Evolutionary conservation across 2,113 vertebrate species (phyloP).

Genomic region (Verasper variegatus): DNA sequence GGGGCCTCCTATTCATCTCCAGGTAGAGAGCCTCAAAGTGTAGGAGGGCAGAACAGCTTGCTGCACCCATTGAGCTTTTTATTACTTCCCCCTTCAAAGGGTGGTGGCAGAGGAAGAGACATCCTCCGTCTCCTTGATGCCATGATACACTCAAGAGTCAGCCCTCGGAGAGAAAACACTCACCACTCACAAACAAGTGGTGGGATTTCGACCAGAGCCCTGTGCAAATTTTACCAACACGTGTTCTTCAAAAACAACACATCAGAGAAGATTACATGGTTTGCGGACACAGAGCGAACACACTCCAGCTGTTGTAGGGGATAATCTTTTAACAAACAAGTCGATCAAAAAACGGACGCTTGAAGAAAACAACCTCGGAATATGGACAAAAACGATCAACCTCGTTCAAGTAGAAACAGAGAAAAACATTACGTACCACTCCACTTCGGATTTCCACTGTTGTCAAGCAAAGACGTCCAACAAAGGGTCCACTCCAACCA

Average conservation of each 20-base stretch:
- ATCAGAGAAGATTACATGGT: conserved; percentile 60
- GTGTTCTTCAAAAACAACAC: conserved; percentile 53
- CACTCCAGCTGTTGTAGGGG: conserved; percentile 46
- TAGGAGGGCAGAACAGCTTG: conserved; percentile 78
- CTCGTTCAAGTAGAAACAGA: background rate
- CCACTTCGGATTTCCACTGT: background rate
- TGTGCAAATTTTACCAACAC: conserved; percentile 47
- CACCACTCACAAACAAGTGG: conserved; percentile 51
- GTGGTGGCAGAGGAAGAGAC: conserved; percentile 72
- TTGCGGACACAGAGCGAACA: conserved; percentile 21
- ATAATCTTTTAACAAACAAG: conserved; percentile 67
- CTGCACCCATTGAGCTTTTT: conserved; percentile 83
- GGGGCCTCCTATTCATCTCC: conserved; percentile 83
- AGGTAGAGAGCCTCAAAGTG: conserved; percentile 82
- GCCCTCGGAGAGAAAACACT: conserved; percentile 42
- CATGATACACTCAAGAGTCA: conserved; percentile 64
- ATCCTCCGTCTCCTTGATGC: conserved; percentile 72
- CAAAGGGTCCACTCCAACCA: conserved; percentile 51
- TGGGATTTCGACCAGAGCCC: conserved; percentile 45
- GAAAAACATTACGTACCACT: background rate
- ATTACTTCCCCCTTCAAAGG: conserved; percentile 80
- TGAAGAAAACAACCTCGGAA: conserved; percentile 37
- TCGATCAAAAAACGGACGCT: conserved; percentile 44
- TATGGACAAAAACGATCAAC: background rate
- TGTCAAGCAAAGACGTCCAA: conserved; percentile 23